Base-by-base conservation (phyloP, 2,113 vertebrate species). In the Engystomops pustulosus region DNA sequence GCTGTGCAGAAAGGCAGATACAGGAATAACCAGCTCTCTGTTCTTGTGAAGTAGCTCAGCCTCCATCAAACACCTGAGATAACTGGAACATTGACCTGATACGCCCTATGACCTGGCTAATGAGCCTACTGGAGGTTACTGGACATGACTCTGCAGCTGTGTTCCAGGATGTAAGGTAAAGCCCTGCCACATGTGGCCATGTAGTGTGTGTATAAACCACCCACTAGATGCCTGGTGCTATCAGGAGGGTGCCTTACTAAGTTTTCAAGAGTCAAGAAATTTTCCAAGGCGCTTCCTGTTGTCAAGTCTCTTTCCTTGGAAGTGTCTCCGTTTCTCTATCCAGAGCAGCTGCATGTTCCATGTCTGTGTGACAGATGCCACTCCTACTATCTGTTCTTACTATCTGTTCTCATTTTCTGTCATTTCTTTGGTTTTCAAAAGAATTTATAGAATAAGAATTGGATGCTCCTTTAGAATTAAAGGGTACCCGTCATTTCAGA, bases 321-420 rank as follows among this genome's bases (percentile, higher is more conserved):
- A 67, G 30, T 67, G 18, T 67, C 62, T 67, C 1, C 62, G 20
- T 20, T 18, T 65, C 36, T 36, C 30, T 67, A 18, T 67, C 30
- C 17, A 36, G 62, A 67, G 62, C 62, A 67, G 62, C 62, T 67
- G 62, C 32, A 36, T 7, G 17, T 1, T 36, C 1, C 62, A 36
- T 36, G 62, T 67, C 62, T 32, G 10, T 67, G 62, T 67, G 62
- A 67, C 62, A 67, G 62, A 67, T 67, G 62, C 0, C 62, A 67
- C 62, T 67, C 62, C 62, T 67, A 67, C 62, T 67, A 20, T 34
- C 62, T 67, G 62, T 67, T 67, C 62, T 67, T 67, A 67, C 32
- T 67, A 34, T 34, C 62, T 67, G 62, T 67, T 67, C 62, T 17
- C 30, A 34, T 67, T 32, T 27, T 60, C 55, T 67, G 15, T 34